A percentile compares a stretch with the other conserved stretches of the same genome.
Evolutionary conservation across 2,888 invertebrate genomes (phyloP).

Genomic region (Dasysyrphus albostriatus): DNA sequence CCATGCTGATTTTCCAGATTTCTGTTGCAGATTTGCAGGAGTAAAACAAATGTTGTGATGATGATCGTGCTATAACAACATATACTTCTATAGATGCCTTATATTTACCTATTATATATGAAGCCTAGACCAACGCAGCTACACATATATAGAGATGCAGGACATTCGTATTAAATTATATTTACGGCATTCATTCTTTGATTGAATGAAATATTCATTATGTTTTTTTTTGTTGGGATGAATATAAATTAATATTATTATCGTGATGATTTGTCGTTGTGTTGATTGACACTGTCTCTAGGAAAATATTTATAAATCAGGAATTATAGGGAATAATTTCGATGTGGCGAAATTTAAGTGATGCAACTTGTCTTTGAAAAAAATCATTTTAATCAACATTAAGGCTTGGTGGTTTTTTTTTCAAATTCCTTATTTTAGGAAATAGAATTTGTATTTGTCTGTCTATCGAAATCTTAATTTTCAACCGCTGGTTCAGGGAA

Average conservation of each 20-base stretch:
- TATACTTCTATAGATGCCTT: background rate
- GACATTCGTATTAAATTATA: background rate
- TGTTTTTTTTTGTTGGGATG: background rate
- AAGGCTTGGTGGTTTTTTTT: too few relatives aligned
- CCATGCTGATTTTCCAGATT: background rate
- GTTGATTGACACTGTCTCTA: slow-evolving; percentile 8
- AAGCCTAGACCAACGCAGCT: background rate
- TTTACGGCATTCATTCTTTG: slow-evolving; percentile 6
- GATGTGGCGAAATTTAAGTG: background rate
- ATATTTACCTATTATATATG: too few relatives aligned
- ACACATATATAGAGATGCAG: background rate
- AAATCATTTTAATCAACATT: too few relatives aligned
- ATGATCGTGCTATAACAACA: background rate
- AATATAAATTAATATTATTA: slow-evolving; percentile 53
- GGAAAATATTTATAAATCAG: background rate
- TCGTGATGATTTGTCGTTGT: slow-evolving; percentile 23
- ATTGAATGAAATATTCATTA: slow-evolving; percentile 48
- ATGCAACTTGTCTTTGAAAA: too few relatives aligned
- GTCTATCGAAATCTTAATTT: too few relatives aligned
- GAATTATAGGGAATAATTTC: background rate
- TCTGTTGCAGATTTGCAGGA: slow-evolving; percentile 9
- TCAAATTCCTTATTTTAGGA: too few relatives aligned
- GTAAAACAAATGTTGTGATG: background rate
- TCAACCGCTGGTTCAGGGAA: too few relatives aligned
- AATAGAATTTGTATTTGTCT: too few relatives aligned